Evolutionary conservation across 1,140 invertebrate genomes (phyloP).

Genomic region (Listronotus bonariensis): DNA sequence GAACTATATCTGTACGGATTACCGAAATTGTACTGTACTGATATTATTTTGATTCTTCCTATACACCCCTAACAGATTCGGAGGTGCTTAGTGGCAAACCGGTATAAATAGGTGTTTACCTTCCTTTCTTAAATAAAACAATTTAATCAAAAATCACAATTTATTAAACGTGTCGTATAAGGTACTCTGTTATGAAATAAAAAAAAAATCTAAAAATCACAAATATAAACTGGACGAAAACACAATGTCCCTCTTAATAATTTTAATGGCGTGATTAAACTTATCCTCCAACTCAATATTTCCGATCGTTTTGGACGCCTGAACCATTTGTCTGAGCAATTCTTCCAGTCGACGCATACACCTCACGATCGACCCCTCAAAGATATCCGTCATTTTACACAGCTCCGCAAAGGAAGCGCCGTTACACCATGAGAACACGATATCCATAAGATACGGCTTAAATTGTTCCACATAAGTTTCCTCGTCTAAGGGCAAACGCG

Average conservation of each 20-base stretch:
- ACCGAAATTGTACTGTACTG: too few species aligned
- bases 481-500: conserved; percentile 89
- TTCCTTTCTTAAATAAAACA: too few species aligned
- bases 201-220: conserved; percentile 59
- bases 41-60: too few species aligned
- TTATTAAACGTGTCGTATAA: background rate
- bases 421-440: conserved; percentile 96
- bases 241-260: conserved; percentile 97
- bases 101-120: too few species aligned
- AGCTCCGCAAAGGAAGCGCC: conserved; percentile 90
- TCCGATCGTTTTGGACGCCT: conserved; percentile 96
- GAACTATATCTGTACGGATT: too few species aligned
- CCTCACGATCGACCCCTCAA: conserved; percentile 98
- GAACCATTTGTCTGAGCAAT: conserved; percentile 90
- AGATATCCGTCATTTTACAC: conserved; percentile 97
- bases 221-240: conserved; percentile 98
- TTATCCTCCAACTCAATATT: conserved; percentile 96
- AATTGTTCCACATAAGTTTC: conserved; percentile 92
- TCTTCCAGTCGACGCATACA: conserved; percentile 97
- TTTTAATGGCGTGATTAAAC: conserved; percentile 90
- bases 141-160: too few species aligned
- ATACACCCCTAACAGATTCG: too few species aligned
- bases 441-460: conserved; percentile 95
- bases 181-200: background rate
- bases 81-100: background rate